Evolutionary conservation across 1,140 invertebrate genomes (phyloP).

Genomic region (Lucilia sericata): DNA sequence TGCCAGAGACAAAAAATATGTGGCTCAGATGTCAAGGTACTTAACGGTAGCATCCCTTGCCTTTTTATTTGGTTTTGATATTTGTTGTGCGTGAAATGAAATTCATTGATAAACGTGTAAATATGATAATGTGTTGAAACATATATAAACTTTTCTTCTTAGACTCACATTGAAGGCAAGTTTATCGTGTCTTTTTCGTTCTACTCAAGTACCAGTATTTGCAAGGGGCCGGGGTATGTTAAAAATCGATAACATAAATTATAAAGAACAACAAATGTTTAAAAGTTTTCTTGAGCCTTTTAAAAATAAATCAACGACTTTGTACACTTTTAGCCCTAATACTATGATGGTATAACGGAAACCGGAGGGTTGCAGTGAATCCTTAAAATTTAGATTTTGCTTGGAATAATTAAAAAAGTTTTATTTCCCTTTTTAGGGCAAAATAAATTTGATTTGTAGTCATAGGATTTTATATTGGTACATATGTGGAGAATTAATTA

Average conservation of each 20-base stretch:
- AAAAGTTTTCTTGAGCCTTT: neutral
- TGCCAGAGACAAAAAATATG: neutral
- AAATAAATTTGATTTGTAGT: neutral
- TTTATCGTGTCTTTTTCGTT: no score
- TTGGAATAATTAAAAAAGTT: neutral
- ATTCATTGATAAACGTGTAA: slow-evolving; percentile 31
- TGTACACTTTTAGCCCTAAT: neutral
- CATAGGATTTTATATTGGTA: neutral
- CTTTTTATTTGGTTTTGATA: neutral
- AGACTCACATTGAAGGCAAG: no score
- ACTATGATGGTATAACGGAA: no score
- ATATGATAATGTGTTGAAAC: slow-evolving; percentile 29
- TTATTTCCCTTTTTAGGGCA: neutral
- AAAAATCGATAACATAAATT: slow-evolving; percentile 2
- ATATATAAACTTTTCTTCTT: neutral
- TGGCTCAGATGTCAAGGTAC: slow-evolving; percentile 18
- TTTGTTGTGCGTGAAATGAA: neutral
- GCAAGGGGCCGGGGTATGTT: neutral
- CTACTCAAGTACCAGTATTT: neutral
- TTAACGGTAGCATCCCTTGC: neutral
- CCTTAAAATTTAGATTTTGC: neutral
- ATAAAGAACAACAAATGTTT: neutral
- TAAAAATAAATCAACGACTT: neutral
- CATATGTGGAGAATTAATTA: no score
- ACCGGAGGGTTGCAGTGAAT: neutral